Evolutionary conservation across 2,113 vertebrate genomes (phyloP).

Genomic region (Sylvia atricapilla): DNA sequence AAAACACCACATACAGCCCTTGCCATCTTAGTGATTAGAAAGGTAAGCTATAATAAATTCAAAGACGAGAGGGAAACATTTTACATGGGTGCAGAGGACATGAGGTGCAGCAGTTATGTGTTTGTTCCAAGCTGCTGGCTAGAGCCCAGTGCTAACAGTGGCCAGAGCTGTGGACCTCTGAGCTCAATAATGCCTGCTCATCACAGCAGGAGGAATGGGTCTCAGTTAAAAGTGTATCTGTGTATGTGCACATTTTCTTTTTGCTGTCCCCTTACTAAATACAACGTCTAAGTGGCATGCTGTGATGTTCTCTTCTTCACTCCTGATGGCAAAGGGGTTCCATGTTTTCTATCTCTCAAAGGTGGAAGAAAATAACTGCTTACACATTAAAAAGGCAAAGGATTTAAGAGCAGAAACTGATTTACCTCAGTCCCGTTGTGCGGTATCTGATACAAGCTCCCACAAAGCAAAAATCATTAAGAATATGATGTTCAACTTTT

Average conservation of each 20-base stretch:
- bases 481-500: not conserved
- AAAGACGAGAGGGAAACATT: not conserved
- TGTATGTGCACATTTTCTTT: not conserved
- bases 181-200: not conserved
- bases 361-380: not conserved
- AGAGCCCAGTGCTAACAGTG: not conserved
- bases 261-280: not conserved
- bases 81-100: fast-evolving
- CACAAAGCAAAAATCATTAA: not conserved
- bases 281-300: fast-evolving
- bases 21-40: not conserved
- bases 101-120: not conserved
- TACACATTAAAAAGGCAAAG: not conserved
- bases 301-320: not conserved
- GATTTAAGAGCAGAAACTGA: not conserved
- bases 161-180: not conserved
- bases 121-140: not conserved
- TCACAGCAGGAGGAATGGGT: not conserved
- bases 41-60: not conserved
- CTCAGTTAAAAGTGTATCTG: not conserved
- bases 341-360: not conserved
- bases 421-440: not conserved
- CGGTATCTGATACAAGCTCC: not conserved
- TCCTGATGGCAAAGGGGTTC: not conserved
- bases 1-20: not conserved